phyloP scores from a whole-genome alignment of 2,888 invertebrate genomes.

The Sturmia bella region DNA sequence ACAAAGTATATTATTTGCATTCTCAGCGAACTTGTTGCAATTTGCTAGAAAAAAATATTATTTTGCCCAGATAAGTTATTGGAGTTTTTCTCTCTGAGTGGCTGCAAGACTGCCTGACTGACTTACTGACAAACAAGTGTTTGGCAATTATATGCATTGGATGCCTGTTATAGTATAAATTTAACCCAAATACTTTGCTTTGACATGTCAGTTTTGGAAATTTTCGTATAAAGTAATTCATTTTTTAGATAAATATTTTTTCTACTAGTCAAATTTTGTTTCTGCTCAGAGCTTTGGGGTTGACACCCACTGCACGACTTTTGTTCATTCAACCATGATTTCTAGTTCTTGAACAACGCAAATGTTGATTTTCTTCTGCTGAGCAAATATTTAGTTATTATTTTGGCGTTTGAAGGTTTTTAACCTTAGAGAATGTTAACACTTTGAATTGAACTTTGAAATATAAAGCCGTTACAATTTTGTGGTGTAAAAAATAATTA shows the following conservation, averaged over 20 bases:
- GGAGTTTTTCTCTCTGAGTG: too few relatives aligned
- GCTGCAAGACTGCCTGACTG: too few relatives aligned
- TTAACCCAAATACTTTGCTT: slow-evolving; percentile 36
- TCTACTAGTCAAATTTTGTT: not conserved
- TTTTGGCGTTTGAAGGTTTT: slow-evolving; percentile 17
- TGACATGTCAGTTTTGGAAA: slow-evolving; percentile 9
- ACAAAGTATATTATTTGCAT: too few relatives aligned
- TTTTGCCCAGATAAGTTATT: too few relatives aligned
- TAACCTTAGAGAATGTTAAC: slow-evolving; percentile 39
- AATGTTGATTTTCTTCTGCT: not conserved
- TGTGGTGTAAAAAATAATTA: too few relatives aligned
- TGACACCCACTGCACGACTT: slow-evolving; percentile 49
- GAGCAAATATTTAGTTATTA: slow-evolving; percentile 20
- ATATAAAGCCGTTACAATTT: not conserved
- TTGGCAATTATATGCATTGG: too few relatives aligned
- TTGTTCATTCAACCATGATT: slow-evolving; percentile 2
- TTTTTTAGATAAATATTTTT: not conserved
- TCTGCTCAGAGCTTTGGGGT: not conserved
- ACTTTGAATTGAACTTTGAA: slow-evolving; percentile 5
- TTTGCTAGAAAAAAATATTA: too few relatives aligned
- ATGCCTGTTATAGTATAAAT: slow-evolving; percentile 21
- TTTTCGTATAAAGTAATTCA: slow-evolving; percentile 4
- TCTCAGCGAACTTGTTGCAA: too few relatives aligned
- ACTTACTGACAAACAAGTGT: too few relatives aligned
- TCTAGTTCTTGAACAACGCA: slow-evolving; percentile 22